A percentile compares a stretch with the other conserved stretches of the same genome.
Conservation (phyloP, 2,797 vertebrate genomes). For the Vipera latastei region DNA sequence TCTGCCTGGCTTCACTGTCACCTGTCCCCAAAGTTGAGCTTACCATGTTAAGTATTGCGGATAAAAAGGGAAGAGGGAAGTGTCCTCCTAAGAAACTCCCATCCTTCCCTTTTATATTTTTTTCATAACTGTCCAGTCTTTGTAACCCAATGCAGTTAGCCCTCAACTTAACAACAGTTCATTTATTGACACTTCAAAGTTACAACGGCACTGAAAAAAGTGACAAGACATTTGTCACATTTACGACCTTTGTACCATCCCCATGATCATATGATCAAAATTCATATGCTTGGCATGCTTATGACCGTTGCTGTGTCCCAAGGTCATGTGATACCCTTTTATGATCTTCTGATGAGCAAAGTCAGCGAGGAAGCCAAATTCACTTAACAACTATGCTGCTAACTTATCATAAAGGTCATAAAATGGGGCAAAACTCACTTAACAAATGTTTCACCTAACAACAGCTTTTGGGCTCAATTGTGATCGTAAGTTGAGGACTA, state of each 20-base stretch:
- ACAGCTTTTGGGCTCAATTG: not conserved
- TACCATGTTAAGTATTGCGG: not conserved
- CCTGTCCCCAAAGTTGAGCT: not conserved
- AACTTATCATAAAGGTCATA: not conserved
- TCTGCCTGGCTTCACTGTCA: not conserved
- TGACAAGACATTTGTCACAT: too few relatives aligned
- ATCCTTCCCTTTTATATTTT: not conserved
- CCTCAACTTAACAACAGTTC: too few relatives aligned
- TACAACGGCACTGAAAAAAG: too few relatives aligned
- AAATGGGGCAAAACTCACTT: not conserved
- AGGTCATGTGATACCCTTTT: not conserved
- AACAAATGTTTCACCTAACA: not conserved
- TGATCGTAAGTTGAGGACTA: not conserved
- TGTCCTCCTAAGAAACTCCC: not conserved
- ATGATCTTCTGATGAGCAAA: not conserved
- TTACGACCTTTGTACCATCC: too few relatives aligned
- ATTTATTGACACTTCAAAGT: too few relatives aligned
- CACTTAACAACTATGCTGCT: not conserved
- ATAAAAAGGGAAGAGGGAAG: not conserved
- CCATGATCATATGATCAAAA: too few relatives aligned
- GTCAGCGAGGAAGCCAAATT: not conserved
- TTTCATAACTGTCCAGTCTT: not conserved
- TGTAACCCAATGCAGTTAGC: too few relatives aligned
- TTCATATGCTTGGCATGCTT: too few relatives aligned
- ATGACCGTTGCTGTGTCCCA: not conserved